Base-by-base conservation (phyloP, 2,113 vertebrate species). In the Eulemur macaco region DNA sequence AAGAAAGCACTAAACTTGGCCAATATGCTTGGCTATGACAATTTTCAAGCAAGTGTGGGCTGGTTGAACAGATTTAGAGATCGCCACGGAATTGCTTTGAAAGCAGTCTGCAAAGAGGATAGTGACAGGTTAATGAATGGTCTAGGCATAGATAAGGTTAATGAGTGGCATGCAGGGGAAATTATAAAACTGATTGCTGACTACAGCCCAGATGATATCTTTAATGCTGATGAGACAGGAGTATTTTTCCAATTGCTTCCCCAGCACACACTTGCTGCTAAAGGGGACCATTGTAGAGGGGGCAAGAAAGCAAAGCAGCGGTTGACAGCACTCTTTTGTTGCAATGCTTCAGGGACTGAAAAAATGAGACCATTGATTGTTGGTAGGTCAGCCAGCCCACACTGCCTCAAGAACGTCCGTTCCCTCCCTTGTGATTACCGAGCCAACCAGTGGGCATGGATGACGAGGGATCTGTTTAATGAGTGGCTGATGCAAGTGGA, bases 291-390 rank as follows among this genome's bases (percentile, higher is more conserved):
- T 77, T 93, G 77, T 93, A 90, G 80, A 95, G 71, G 54, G 52
- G 69, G 77, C 66, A 94, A 94, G 88, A 88, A 94, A 94, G 90
- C 84, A 34, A 85, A 88, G 76, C 91, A 95, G 45, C 11, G 4
- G 37, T 91, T 88, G 89, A 94, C 71, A 90, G 95, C 68, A 82
- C 86, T 97, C 90, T 89, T 95, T 95, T 97, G 96, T 91, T 96
- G 76, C 54, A 96, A 23, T 69, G 45, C 83, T 73, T 98, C 80
- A 25, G 91, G 91, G 54, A 95, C 64, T 58, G 93, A 96, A 95
- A 96, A 97, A 91, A 96, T 92, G 85, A 95, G 88, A 80, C 89
- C 69, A 66, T 86, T 96, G 95, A 97, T 95, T 85, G 88, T 96
- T 86, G 94, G 60, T 69, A 94, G 64, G 52, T 93, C 91, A 93